Conservation (phyloP, 1,140 invertebrate species). For the Zaprionus taronus region DNA sequence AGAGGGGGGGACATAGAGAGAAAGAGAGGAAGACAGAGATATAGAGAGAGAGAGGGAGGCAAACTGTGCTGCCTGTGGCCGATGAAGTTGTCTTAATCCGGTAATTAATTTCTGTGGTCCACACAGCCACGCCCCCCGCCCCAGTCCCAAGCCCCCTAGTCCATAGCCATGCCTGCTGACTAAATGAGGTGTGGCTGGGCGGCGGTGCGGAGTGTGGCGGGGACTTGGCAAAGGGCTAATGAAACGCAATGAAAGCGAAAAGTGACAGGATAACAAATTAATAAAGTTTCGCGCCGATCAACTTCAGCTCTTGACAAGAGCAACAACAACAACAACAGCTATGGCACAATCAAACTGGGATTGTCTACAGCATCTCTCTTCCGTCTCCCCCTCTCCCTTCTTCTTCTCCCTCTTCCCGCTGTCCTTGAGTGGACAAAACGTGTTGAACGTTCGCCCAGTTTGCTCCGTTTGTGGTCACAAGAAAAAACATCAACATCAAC, state of each 20-base stretch:
- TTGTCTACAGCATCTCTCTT: not conserved
- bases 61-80: conserved; percentile 24
- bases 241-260: conserved; percentile 76
- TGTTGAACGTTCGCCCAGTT: not conserved
- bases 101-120: conserved; percentile 80
- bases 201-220: not conserved
- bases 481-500: not conserved
- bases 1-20: not conserved
- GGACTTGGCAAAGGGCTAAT: conserved; percentile 54
- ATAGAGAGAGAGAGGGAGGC: not conserved
- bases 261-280: conserved; percentile 81
- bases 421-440: not conserved
- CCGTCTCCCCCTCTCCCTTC: not conserved
- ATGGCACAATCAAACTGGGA: conserved; percentile 2
- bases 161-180: not conserved
- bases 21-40: not conserved
- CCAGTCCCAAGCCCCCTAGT: too few relatives aligned
- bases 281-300: conserved; percentile 67
- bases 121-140: conserved; percentile 1
- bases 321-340: conserved; percentile 19
- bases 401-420: not conserved
- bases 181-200: not conserved
- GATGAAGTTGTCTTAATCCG: conserved; percentile 81
- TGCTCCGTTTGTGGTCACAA: not conserved
- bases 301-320: conserved; percentile 22